Percentiles rank a stretch among this genome's conserved stretches.
Evolutionary conservation across 1,140 invertebrate genomes (phyloP).

Genomic region (Myzus persicae): DNA sequence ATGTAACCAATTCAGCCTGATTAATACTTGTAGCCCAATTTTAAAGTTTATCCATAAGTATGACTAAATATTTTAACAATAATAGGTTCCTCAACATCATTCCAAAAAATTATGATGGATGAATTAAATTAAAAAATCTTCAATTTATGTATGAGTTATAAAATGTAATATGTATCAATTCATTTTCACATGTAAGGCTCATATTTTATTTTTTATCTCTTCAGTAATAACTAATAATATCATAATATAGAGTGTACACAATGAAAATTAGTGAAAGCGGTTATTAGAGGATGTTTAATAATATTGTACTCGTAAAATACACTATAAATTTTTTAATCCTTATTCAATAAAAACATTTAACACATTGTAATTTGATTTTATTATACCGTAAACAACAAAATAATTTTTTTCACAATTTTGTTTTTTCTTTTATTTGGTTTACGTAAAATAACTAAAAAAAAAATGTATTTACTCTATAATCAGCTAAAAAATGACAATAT

Average conservation of each 20-base stretch:
- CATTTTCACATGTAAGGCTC: too few species aligned
- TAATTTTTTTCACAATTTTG: background rate
- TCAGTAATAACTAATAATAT: background rate
- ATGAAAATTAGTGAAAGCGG: background rate
- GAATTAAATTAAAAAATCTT: background rate
- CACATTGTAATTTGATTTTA: background rate
- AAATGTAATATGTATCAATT: background rate
- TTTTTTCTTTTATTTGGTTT: background rate
- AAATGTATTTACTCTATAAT: background rate
- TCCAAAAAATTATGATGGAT: too few species aligned
- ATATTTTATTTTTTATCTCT: background rate
- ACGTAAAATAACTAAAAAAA: background rate
- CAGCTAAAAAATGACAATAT: constrained; percentile 3
- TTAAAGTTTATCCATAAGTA: background rate
- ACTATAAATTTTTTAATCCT: background rate
- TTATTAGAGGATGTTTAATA: background rate
- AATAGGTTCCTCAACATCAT: too few species aligned
- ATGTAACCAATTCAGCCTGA: background rate
- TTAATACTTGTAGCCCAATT: background rate
- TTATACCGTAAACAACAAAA: background rate
- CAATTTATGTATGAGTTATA: background rate
- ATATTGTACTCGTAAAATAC: background rate
- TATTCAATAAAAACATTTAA: background rate
- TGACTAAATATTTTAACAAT: too few species aligned
- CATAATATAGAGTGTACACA: background rate